Evolutionary conservation across 2,113 vertebrate species (phyloP).

Genomic region (Etheostoma cragini): DNA sequence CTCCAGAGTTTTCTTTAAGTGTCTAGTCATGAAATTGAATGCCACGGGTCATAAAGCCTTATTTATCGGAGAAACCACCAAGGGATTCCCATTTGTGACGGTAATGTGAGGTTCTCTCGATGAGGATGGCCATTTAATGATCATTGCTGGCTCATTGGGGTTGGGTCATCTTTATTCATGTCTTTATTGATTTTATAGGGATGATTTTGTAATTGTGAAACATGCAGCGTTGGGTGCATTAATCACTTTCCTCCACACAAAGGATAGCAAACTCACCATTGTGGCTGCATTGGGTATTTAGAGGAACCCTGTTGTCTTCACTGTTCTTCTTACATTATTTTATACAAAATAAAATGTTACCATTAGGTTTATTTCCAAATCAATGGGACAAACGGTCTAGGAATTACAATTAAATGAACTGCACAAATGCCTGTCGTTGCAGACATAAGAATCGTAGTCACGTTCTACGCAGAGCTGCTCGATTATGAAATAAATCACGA

Average conservation of each 20-base stretch:
- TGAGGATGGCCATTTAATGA: conserved; percentile 45
- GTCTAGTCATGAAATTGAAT: conserved; percentile 53
- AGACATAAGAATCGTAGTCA: no score
- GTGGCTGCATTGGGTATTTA: background rate
- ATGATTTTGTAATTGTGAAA: conserved; percentile 59
- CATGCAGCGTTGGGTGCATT: conserved; percentile 47
- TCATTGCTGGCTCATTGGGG: conserved; percentile 50
- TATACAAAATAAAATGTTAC: background rate
- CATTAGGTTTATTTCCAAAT: background rate
- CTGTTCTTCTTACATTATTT: background rate
- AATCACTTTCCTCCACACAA: conserved; percentile 24
- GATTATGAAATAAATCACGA: no score
- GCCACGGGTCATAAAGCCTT: conserved; percentile 44
- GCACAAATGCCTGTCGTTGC: no score
- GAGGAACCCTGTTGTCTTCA: background rate
- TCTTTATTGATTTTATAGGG: conserved; percentile 53
- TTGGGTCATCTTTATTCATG: conserved; percentile 67
- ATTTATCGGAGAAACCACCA: conserved; percentile 43
- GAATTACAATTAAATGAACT: no score
- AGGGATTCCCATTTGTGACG: conserved; percentile 22
- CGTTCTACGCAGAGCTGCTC: no score
- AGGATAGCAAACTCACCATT: background rate
- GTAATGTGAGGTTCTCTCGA: conserved; percentile 1
- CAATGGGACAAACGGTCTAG: no score
- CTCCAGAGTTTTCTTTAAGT: conserved; percentile 43